Base-by-base conservation (phyloP, 2,113 vertebrate genomes). In the Orcinus orca region DNA sequence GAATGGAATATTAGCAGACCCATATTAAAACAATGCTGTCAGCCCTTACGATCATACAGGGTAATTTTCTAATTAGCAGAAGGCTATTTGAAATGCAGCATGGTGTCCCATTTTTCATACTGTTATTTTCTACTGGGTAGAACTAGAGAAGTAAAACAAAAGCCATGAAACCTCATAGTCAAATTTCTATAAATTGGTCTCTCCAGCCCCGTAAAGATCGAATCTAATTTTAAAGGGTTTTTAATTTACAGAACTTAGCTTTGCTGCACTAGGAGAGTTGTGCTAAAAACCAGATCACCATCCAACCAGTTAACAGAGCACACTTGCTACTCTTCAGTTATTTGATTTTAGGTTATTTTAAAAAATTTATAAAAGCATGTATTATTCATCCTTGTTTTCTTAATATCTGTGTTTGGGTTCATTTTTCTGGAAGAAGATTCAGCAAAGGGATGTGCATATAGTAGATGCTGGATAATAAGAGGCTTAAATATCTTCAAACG, bases 31-130 rank as follows among this genome's bases (percentile, higher is more conserved):
- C 74, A 93, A 71, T 90, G 89, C 44, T 93, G 94, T 82, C 70
- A 89, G 41, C 44, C 96, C 81, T 94, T 63, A 36, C 1, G 2
- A 79, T 31, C 38, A 82, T 71, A 83, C 12, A 93, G 88, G 90
- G 92, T 90, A 97, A 58, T 96, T 97, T 97, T 95, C 98, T 96
- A 95, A 20, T 58, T 76, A 31, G 93, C 91, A 89, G 96, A 96
- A 93, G 79, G 87, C 79, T n/a, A 7, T 93, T 93, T 41, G 25
- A 95, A 97, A 81, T 83, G 93, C 88, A 89, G 70, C 0, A 0
- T 88, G 95, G 79, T 85, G 83, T 95, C 97, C 94, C 90, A 73
- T 85, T 97, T 96, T 92, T 95, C 0, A 0, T 80, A 92, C 79
- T 97, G 89, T 97, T 97, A 67, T 92, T 97, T 96, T 38, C 1